phyloP scores from a whole-genome alignment of 2,113 vertebrate species.

The Casuarius casuarius region DNA sequence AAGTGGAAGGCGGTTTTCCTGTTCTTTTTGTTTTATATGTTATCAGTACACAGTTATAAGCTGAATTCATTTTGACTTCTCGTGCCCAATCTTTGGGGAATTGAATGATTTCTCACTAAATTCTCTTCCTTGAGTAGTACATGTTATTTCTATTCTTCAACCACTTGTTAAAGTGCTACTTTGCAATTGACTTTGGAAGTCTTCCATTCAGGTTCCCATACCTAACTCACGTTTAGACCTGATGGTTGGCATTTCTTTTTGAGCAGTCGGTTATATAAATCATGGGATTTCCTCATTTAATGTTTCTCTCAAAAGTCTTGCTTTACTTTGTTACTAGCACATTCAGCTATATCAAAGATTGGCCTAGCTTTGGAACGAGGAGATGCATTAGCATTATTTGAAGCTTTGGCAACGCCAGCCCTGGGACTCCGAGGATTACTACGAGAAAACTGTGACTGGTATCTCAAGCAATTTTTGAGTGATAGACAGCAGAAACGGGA shows the following conservation, averaged over 20 bases:
- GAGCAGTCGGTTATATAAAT: not conserved
- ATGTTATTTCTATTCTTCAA: not conserved
- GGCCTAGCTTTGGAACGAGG: conserved; percentile 82
- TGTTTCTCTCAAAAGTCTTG: not conserved
- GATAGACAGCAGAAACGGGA: conserved; percentile 86
- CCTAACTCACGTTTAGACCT: not conserved
- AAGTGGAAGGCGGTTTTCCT: not conserved
- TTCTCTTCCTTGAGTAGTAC: not conserved
- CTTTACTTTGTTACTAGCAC: conserved; percentile 73
- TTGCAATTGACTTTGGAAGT: not conserved
- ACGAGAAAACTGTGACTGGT: conserved; percentile 90
- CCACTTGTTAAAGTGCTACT: not conserved
- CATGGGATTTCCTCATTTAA: not conserved
- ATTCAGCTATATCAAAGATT: conserved; percentile 80
- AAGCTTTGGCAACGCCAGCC: conserved; percentile 80
- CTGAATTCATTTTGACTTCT: not conserved
- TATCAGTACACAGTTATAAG: not conserved
- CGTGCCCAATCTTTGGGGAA: not conserved
- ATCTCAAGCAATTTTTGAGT: conserved; percentile 90
- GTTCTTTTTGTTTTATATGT: not conserved
- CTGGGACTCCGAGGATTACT: conserved; percentile 86
- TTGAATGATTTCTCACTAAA: not conserved
- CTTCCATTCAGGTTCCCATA: not conserved
- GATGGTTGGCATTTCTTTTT: not conserved
- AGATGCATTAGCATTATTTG: conserved; percentile 76